phyloP scores from a whole-genome alignment of 2,113 vertebrate genomes.

The Gopherus flavomarginatus region DNA sequence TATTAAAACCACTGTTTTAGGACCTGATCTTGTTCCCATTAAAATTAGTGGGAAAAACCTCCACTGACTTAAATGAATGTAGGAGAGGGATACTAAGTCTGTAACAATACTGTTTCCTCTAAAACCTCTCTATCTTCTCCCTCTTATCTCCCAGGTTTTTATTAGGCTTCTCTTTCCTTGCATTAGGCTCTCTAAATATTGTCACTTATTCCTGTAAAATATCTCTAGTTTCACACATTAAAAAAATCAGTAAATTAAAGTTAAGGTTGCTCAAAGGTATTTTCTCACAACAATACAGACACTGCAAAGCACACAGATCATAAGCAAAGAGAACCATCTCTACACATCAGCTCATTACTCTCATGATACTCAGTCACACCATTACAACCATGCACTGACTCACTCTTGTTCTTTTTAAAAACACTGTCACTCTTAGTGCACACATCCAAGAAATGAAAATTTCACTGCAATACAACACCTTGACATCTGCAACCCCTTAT shows the following conservation, averaged over 20 bases:
- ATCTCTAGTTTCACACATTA: background rate
- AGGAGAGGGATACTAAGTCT: background rate
- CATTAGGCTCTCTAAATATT: too few relatives aligned
- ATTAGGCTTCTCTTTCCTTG: too few relatives aligned
- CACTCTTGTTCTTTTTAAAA: too few relatives aligned
- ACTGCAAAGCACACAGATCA: background rate
- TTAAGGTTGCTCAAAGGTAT: background rate
- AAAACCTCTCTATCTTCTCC: background rate
- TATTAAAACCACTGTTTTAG: background rate
- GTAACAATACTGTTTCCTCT: background rate
- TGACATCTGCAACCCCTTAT: too few relatives aligned
- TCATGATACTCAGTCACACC: too few relatives aligned
- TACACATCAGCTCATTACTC: too few relatives aligned
- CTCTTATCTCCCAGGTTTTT: background rate
- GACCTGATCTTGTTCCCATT: background rate
- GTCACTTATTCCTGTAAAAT: too few relatives aligned
- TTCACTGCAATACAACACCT: too few relatives aligned
- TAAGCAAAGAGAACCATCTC: too few relatives aligned
- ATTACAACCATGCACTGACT: too few relatives aligned
- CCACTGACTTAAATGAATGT: background rate
- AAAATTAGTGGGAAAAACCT: background rate
- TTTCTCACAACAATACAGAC: background rate
- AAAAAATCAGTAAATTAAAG: background rate
- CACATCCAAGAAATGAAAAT: too few relatives aligned
- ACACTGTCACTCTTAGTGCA: too few relatives aligned